Evolutionary conservation across 2,888 invertebrate genomes (phyloP), one percentile per base, ranked within the genome.

Genomic region (Thysanoteuthis rhombus): DNA sequence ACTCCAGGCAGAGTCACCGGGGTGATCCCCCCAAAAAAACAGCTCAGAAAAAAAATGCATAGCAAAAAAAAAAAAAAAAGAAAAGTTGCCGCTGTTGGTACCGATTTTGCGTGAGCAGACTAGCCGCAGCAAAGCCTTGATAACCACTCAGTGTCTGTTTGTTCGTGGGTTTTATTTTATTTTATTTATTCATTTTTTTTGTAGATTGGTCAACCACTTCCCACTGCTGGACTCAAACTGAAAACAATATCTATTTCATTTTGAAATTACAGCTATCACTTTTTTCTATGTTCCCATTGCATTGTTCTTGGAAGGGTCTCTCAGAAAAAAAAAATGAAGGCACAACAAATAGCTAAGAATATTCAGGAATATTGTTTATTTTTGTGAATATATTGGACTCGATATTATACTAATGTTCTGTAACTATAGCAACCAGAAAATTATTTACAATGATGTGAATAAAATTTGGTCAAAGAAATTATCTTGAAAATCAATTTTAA

Each of bases 131-230:
- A 16, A 75, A n/a, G n/a, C 75, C n/a, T n/a, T 75, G 75, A 75
- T 75, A 75, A n/a, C 75, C 75, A 75, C 75, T 75, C 75, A n/a
- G n/a, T 75, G 75, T 75, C n/a, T 75, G 75, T 75, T 75, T 75
- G 75, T 75, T 75, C 25, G 75, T 75, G 75, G 75, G 75, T 75
- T 75, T 75, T 52, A 52, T 52, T 52, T 75, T 75, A 75, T n/a
- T 75, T 75, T 75, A 75, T 75, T 75, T 75, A 36, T 36, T 58
- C 28, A 58, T 58, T 58, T 52, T 58, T 75, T 36, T 75, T n/a
- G n/a, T 75, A 75, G 75, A 75, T 75, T 75, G 75, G 75, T 75
- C 75, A 75, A 75, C 75, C 75, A 75, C 75, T 12, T 75, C 36
- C 75, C 75, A 36, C 75, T 75, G 75, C 75, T 75, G 75, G 75